phyloP scores from a whole-genome alignment of 2,888 invertebrate species.

The Julus scanicus region DNA sequence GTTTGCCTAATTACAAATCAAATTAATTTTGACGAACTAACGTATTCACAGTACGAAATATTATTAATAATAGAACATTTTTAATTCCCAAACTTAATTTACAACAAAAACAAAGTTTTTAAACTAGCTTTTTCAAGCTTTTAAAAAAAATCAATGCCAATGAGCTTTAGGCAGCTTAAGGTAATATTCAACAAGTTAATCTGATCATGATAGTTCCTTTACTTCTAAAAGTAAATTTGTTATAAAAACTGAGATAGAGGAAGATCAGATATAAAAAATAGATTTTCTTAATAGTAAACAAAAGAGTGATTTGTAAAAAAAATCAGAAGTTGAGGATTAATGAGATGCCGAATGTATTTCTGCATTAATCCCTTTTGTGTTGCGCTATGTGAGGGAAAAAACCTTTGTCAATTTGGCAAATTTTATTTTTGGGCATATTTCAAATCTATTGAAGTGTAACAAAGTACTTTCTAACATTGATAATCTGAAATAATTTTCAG shows the following conservation, averaged over 20 bases:
- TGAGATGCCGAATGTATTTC: not conserved
- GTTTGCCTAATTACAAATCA: not conserved
- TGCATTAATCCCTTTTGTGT: not conserved
- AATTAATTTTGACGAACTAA: no score
- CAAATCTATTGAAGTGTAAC: not conserved
- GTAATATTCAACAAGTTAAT: no score
- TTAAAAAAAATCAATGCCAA: not conserved
- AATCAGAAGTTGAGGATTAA: not conserved
- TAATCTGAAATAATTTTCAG: constrained; percentile 11
- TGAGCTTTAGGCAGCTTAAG: no score
- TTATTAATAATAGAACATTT: no score
- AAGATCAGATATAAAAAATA: not conserved
- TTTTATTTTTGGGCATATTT: not conserved
- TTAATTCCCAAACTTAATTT: no score
- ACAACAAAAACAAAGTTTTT: no score
- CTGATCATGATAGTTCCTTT: no score
- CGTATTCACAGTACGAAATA: no score
- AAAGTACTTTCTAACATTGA: not conserved
- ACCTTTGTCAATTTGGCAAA: not conserved
- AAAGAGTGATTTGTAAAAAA: not conserved
- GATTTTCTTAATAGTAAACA: no score
- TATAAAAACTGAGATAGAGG: not conserved
- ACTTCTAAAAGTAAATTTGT: not conserved
- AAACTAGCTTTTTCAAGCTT: not conserved
- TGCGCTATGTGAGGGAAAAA: not conserved